Evolutionary conservation across 2,888 invertebrate genomes (phyloP).

Genomic region (Sarcophaga caerulescens): DNA sequence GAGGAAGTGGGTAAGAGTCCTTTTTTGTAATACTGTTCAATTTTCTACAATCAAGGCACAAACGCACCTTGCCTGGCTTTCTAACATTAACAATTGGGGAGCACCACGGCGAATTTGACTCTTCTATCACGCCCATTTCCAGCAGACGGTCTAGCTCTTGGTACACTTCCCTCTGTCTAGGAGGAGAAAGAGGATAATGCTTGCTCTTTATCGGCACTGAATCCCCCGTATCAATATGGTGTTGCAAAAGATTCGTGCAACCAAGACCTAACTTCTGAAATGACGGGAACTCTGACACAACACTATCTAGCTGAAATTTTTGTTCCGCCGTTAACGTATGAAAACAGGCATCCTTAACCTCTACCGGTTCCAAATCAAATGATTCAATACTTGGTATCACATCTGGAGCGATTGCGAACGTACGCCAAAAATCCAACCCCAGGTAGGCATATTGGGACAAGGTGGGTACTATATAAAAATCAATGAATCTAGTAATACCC

Average conservation of each 20-base stretch:
- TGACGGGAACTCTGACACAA: slow-evolving; percentile 6
- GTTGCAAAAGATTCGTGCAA: slow-evolving; percentile 14
- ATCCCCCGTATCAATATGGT: slow-evolving; percentile 32
- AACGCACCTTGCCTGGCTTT: too few relatives aligned
- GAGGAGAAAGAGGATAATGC: slow-evolving; percentile 14
- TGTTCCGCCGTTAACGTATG: too few relatives aligned
- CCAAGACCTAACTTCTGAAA: slow-evolving; percentile 26
- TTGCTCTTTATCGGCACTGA: slow-evolving; percentile 29
- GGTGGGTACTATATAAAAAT: not conserved
- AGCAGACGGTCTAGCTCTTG: slow-evolving; percentile 33
- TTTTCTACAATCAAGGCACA: too few relatives aligned
- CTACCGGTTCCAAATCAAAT: too few relatives aligned
- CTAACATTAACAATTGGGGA: not conserved
- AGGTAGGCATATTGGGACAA: too few relatives aligned
- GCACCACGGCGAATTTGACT: slow-evolving; percentile 52
- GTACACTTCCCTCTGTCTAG: slow-evolving; percentile 8
- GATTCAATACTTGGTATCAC: too few relatives aligned
- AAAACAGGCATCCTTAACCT: too few relatives aligned
- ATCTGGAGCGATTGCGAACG: too few relatives aligned
- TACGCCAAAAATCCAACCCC: too few relatives aligned
- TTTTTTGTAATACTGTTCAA: too few relatives aligned
- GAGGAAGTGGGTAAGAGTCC: too few relatives aligned
- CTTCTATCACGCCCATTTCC: slow-evolving; percentile 38
- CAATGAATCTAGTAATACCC: not conserved
- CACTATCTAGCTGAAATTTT: too few relatives aligned